Base-by-base conservation (phyloP, 2,888 invertebrate species). In the Heteromyza rotundicornis region DNA sequence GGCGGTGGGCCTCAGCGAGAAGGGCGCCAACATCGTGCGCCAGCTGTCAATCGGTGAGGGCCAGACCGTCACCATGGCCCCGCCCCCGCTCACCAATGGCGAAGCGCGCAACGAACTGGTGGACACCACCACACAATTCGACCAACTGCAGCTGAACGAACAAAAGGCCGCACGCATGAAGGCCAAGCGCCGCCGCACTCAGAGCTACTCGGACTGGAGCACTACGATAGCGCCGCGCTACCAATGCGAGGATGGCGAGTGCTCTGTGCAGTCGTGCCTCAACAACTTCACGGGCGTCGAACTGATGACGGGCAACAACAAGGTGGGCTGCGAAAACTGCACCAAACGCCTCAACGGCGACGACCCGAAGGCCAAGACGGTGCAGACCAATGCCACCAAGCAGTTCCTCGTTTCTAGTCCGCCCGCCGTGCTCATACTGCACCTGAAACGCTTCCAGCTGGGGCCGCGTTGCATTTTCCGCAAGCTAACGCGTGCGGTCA, bases 361-460 rank as follows among this genome's bases (percentile, higher is more conserved):
- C 67, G 88, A 87, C 61, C 87, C 88, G 60, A 87, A 88, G 60
- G 89, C 89, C 17, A 92, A 91, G 78, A 89, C 90, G 3, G 88
- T 94, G 1, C 89, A 91, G 80, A 92, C 92, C 1, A 90, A 92
- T 76, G 92, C 92, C 47, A 92, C 92, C 1, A 92, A 94, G 80
- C 91, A 94, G 71, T 89, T 94, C 82, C 86, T 97, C 40, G 90
- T 99, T 27, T 93, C 92, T 67, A 90, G 90, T 77, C 96, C 96
- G 22, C 98, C 98, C 0, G 92, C 96, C 2, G 91, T 98, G 57
- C 86, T 99, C 1, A 98, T 98, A 59, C 84, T 99, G 20, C 98
- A 99, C 80, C 84, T 99, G 67, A 99, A 99, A 84, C 86, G 98
- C 65, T 99, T 98, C 85, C 96, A 97, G 85, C 89, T 96, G 77